phyloP scores from a whole-genome alignment of 2,888 invertebrate genomes.

The Geophilus truncorum region DNA sequence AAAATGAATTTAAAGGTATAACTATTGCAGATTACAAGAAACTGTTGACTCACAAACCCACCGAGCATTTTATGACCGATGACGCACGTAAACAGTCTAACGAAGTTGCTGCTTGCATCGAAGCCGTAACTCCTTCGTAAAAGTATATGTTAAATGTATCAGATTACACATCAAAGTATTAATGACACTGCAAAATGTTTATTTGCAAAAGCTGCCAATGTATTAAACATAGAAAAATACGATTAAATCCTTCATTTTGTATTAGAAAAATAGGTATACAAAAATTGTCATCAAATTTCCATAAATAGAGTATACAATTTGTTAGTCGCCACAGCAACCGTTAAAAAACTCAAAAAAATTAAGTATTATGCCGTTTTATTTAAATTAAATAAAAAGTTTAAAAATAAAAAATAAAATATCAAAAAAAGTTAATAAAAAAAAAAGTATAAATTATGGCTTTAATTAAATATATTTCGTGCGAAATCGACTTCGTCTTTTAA shows the following conservation, averaged over 20 bases:
- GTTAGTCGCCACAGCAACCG: neutral
- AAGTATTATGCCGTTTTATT: neutral
- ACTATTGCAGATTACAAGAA: conserved; percentile 2
- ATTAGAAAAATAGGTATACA: neutral
- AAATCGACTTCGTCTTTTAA: neutral
- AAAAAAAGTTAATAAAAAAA: neutral
- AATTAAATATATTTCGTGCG: neutral
- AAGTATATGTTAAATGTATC: too few species aligned
- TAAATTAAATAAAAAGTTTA: neutral
- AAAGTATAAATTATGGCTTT: neutral
- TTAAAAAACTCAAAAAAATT: neutral
- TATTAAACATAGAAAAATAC: neutral
- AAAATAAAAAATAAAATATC: neutral
- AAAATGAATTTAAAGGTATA: neutral
- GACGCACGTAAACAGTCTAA: neutral
- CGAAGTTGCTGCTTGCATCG: conserved; percentile 10
- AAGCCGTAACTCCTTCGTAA: neutral
- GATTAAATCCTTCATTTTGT: neutral
- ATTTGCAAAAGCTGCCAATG: neutral
- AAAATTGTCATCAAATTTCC: neutral
- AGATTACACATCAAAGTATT: too few species aligned
- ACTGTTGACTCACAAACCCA: neutral
- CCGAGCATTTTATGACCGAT: conserved; percentile 24
- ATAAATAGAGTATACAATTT: neutral
- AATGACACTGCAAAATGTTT: neutral